A percentile compares a stretch with the other conserved stretches of the same genome.
Evolutionary conservation across 2,113 vertebrate genomes (phyloP).

Genomic region (Tretioscincus oriximinensis): DNA sequence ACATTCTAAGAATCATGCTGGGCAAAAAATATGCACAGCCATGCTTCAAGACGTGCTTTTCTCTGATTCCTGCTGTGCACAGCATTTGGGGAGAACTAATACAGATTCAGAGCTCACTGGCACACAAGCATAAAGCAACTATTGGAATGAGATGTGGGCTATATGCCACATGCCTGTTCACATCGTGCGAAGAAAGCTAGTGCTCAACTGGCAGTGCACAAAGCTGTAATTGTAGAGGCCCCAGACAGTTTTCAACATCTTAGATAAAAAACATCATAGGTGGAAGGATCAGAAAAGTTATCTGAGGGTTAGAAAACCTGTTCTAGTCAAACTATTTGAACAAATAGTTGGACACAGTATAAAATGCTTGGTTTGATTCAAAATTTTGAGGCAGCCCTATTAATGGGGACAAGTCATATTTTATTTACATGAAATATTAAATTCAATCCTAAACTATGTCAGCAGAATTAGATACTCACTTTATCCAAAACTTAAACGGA

Average conservation of each 20-base stretch:
- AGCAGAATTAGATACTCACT: too few species aligned
- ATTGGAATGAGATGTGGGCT: constrained; percentile 1
- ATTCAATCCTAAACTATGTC: background rate
- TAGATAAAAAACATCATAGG: background rate
- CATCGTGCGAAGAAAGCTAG: background rate
- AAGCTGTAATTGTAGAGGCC: background rate
- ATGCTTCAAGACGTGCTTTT: background rate
- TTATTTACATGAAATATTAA: background rate
- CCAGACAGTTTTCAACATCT: background rate
- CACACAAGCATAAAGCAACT: background rate
- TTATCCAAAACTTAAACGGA: too few species aligned
- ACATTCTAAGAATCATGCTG: constrained; percentile 1
- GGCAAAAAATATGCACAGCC: background rate
- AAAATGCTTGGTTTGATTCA: background rate
- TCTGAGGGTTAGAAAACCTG: background rate
- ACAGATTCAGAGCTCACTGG: background rate
- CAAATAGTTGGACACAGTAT: background rate
- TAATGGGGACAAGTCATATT: background rate
- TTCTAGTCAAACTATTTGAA: background rate
- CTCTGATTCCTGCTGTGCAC: background rate
- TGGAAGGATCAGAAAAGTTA: background rate
- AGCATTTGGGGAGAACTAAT: background rate
- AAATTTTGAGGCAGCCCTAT: background rate
- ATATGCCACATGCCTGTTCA: background rate
- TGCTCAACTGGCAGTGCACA: too few species aligned